These are phyloP conservation scores for Caenorhabditis plicata DNA, from an alignment of 2,888 invertebrate species.

Conservation along the genomic window DNA sequence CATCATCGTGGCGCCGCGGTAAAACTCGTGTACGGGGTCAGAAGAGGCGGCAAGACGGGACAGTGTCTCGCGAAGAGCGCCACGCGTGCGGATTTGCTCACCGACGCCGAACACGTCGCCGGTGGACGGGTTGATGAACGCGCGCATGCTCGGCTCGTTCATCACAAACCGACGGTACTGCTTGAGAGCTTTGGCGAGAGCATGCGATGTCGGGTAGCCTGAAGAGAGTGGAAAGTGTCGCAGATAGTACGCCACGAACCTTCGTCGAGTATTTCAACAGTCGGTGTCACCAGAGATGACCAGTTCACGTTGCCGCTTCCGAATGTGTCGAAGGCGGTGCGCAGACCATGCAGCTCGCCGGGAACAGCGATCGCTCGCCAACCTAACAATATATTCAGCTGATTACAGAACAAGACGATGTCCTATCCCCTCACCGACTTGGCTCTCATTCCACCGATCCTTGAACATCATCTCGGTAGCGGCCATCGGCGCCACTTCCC, in stretches of 20 bases:
- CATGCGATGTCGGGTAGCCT: conserved; percentile 62
- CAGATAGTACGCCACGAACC: conserved; percentile 21
- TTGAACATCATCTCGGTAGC: conserved; percentile 70
- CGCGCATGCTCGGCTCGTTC: conserved; percentile 52
- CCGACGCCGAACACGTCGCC: conserved; percentile 53
- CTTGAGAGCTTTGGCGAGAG: conserved; percentile 57
- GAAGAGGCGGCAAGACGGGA: conserved; percentile 47
- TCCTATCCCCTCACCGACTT: conserved; percentile 31
- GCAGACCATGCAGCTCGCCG: conserved; percentile 59
- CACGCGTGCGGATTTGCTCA: conserved; percentile 61
- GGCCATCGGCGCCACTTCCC: conserved; percentile 69
- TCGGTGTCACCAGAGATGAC: conserved; percentile 54
- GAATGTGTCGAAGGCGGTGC: conserved; percentile 53
- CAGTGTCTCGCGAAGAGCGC: conserved; percentile 37
- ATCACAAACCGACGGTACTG: conserved; percentile 41
- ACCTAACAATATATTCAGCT: conserved; percentile 27
- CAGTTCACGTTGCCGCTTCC: conserved; percentile 52
- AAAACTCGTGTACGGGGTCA: conserved; percentile 55
- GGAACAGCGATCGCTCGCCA: conserved; percentile 63
- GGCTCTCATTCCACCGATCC: conserved; percentile 51
- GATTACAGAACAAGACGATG: neutral
- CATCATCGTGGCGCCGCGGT: conserved; percentile 46
- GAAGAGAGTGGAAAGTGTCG: conserved; percentile 9
- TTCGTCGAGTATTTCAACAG: conserved; percentile 60
- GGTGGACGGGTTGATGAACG: conserved; percentile 59